These are phyloP conservation scores for Macrosteles quadrilineatus DNA, from an alignment of 1,140 invertebrate genomes.

Conservation along the genomic window DNA sequence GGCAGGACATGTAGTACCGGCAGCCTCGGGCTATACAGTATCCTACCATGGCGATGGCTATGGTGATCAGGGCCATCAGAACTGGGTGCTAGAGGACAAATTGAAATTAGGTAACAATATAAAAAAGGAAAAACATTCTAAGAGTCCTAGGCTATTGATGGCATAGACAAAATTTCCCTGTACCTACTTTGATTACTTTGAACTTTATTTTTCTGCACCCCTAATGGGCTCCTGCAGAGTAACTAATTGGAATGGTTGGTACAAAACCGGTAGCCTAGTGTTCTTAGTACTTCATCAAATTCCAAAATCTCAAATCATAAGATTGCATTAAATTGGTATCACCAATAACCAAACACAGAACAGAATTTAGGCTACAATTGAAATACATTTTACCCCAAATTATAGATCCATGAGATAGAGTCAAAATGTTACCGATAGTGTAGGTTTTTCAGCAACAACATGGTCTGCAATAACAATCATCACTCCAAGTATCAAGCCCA, in stretches of 20 bases:
- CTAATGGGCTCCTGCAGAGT: no score
- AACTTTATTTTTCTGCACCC: no score
- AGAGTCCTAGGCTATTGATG: no score
- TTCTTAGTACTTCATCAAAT: no score
- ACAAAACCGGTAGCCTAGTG: no score
- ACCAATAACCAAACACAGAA: no score
- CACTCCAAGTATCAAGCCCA: conserved; percentile 72
- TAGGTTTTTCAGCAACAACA: conserved; percentile 64
- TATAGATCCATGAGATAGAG: no score
- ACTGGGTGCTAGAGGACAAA: conserved; percentile 58
- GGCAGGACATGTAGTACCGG: conserved; percentile 57
- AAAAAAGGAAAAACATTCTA: neutral
- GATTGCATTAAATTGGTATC: no score
- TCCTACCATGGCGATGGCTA: conserved; percentile 60
- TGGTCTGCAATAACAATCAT: conserved; percentile 70
- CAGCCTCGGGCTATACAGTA: conserved; percentile 57
- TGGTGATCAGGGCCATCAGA: conserved; percentile 60
- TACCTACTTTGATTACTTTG: neutral
- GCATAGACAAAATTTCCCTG: neutral
- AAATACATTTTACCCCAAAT: no score
- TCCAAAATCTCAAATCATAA: no score
- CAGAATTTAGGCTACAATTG: no score
- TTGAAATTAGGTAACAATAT: conserved; percentile 3
- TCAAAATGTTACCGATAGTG: conserved; percentile 61
- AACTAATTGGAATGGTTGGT: no score